These are phyloP conservation scores for Stegastes partitus DNA, from an alignment of 2,113 vertebrate species.

Conservation along the genomic window DNA sequence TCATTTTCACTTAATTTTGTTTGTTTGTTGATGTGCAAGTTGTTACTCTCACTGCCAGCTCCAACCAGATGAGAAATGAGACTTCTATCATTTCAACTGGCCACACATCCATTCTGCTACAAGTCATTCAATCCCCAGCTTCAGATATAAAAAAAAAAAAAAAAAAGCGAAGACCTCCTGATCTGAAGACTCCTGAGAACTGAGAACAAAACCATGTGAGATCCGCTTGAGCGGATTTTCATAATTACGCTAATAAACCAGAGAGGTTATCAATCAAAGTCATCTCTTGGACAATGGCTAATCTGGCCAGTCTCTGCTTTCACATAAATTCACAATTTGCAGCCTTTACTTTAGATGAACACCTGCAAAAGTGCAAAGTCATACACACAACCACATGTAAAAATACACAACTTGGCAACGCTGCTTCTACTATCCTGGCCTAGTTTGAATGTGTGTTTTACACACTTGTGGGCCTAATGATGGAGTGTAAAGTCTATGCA, in stretches of 20 bases:
- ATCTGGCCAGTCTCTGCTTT: conserved; percentile 21
- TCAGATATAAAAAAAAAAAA: conserved; percentile 9
- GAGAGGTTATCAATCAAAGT: conserved; percentile 37
- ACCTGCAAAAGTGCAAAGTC: conserved; percentile 56
- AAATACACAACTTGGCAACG: conserved; percentile 29
- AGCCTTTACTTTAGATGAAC: conserved; percentile 45
- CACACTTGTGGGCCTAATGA: conserved; percentile 58
- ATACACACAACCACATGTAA: conserved; percentile 42
- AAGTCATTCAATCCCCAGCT: conserved; percentile 18
- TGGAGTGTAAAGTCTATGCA: conserved; percentile 54
- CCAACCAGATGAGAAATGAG: conserved; percentile 24
- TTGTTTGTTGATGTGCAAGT: conserved; percentile 7
- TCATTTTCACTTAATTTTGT: background rate
- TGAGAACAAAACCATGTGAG: conserved; percentile 22
- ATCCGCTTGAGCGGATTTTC: conserved; percentile 34
- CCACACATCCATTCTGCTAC: background rate
- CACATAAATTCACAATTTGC: conserved; percentile 15
- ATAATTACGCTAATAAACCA: conserved; percentile 43
- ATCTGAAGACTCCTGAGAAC: conserved; percentile 18
- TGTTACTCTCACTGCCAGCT: conserved; percentile 1
- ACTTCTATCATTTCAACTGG: conserved; percentile 26
- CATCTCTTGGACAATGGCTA: conserved; percentile 6
- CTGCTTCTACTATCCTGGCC: conserved; percentile 7
- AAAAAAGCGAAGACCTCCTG: background rate
- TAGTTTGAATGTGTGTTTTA: conserved; percentile 44